Evolutionary conservation across 2,797 vertebrate species (phyloP), one percentile per base, ranked within the genome.

Genomic region (Scarus forsteni): DNA sequence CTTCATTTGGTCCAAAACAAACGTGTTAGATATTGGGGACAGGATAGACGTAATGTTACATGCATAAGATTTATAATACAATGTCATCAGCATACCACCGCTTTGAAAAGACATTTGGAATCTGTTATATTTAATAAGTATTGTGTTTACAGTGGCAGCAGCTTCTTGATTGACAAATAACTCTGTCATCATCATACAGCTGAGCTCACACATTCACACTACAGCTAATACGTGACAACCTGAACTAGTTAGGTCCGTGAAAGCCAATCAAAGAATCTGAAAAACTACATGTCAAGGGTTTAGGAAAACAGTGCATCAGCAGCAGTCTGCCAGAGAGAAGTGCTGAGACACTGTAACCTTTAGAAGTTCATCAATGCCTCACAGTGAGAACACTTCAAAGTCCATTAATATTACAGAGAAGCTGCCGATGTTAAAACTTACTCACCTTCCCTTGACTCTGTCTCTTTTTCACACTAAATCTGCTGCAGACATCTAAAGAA

Each of bases 361-460:
- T 44, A 27, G 39, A 73, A 39, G 50, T 60, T 49, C 16, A 50
- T 50, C 44, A n/a, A 1, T 19, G n/a, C 13, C 35, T 57, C 27
- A 43, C 12, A 16, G 11, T 27, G 8, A 66, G 42, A 43, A 51
- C 19, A 49, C 39, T 45, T 19, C 38, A 10, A 52, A 19, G 60
- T n/a, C 13, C 54, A 64, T 59, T 49, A 54, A 59, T 75, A 75
- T 36, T 63, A 40, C 18, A 62, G 40, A 51, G 36, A 68, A 18
- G 52, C 40, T 57, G 40, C 16, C 13, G 11, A 45, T 64, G 62
- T 43, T 57, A 40, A 58, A 52, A 57, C 59, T 18, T 39, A 14
- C 34, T 46, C 16, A 40, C 53, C 7, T 12, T 57, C 27, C 42
- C 52, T 19, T 9, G 39, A 46, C 42, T 45, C 5, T 12, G 3